Base-by-base conservation (phyloP, 2,113 vertebrate genomes). In the Percina caprodes region DNA sequence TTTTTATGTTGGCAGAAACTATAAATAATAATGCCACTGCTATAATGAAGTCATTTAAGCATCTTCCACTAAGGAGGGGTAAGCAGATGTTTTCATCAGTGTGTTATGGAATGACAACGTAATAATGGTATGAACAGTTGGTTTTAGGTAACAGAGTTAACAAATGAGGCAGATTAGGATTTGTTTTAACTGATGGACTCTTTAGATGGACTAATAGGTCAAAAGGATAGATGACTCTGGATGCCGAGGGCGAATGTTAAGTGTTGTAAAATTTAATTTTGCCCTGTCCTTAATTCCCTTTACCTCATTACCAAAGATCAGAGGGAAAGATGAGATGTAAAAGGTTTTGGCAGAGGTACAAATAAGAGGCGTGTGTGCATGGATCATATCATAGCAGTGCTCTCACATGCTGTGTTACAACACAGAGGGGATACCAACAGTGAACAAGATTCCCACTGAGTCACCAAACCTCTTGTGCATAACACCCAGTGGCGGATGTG, bases 321-420 rank as follows among this genome's bases (percentile, higher is more conserved):
- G 68, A 63, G 39, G 33, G 33, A 52, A 60, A 81, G 2, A 16
- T 14, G 16, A 66, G 19, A 73, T 61, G 23, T 68, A 42, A 77
- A 67, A 45, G 3, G 1, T 18, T 73, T 82, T 77, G 78, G 45
- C 79, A 72, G 48, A 33, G 39, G 15, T 59, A 46, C 11, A 62
- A 71, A 73, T n/a, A 54, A 74, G 16, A 68, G 33, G 51, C 70
- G 58, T 81, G 6, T 35, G n/a, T 35, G 21, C 26, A 3, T 67
- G 24, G 48, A 21, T 68, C 18, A 52, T n/a, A n/a, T 66, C 19
- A 67, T 68, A 62, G 54, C 30, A 69, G 69, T 86, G 35, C 70
- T 83, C 69, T 79, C 48, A n/a, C 73, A 60, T 77, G 66, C 76
- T 75, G 69, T 91, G 88, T 86, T 82, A 86, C 83, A 89, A 80